Conservation (phyloP, 2,797 vertebrate genomes). For the Mycteria americana region DNA sequence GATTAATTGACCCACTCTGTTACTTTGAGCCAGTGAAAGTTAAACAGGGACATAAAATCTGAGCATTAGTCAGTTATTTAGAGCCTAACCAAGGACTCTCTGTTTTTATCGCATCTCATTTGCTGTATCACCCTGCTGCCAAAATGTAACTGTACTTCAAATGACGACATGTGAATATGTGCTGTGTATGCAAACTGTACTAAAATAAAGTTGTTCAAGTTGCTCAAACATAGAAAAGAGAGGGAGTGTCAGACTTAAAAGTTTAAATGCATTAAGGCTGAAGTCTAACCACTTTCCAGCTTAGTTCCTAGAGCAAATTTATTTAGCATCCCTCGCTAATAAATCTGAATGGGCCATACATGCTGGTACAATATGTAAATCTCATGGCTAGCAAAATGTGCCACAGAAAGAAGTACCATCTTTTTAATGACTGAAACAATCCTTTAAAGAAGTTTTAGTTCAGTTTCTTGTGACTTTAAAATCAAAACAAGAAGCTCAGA, state of each 20-base stretch:
- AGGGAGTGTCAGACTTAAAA: not conserved
- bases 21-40: not conserved
- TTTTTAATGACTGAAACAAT: not conserved
- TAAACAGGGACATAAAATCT: slow-evolving; percentile 1
- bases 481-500: not conserved
- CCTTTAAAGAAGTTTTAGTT: not conserved
- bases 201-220: not conserved
- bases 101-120: not conserved
- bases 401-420: not conserved
- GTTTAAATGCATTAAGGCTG: not conserved
- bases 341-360: not conserved
- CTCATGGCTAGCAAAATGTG: not conserved
- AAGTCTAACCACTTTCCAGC: not conserved
- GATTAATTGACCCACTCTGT: slow-evolving; percentile 52
- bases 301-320: not conserved
- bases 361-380: not conserved
- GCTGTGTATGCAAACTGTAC: not conserved
- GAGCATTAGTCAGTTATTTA: slow-evolving; percentile 11
- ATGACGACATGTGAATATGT: not conserved
- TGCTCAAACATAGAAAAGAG: not conserved
- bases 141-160: not conserved
- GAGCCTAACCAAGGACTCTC: not conserved
- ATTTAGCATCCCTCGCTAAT: not conserved
- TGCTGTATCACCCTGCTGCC: not conserved
- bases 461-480: not conserved